Base-by-base conservation (phyloP, 1,140 invertebrate species). In the Hyles vespertilio region DNA sequence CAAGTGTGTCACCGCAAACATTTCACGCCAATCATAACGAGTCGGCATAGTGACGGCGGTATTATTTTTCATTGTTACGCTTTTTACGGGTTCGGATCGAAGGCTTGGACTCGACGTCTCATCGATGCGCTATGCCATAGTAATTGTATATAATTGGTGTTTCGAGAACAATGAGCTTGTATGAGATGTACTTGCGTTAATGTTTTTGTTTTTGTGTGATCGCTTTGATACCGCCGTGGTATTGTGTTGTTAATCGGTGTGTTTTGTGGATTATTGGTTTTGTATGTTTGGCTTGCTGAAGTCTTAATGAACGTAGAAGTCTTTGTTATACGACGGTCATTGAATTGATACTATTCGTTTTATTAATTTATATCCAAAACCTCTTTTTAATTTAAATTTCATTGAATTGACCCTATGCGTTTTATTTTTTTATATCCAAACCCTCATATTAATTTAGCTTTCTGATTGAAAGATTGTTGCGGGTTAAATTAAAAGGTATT, bases 81-180 rank as follows among this genome's bases (percentile, higher is more conserved):
- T 87, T 87, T 87, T 87, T 85, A 63, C 11, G 5, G 32, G 36
- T 6, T 7, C 32, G 12, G n/a, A 10, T n/a, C 8, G 22, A 40
- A 34, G 40, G 52, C 34, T 52, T 12, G 12, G 61, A 69, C 70
- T 75, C 79, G 79, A 84, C 77, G 67, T 74, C 72, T 69, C 80
- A 86, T 86, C 81, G 83, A 86, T 83, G 71, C 66, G 65, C 49
- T 74, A 84, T 79, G 80, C 82, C 79, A 86, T 82, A 76, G 81
- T 88, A 88, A 86, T 88, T 88, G 83, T 86, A 86, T 84, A 88
- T 88, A 88, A 88, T 88, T 88, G 85, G 79, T 82, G 79, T 84
- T 88, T 88, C 69, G 76, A 85, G 85, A 88, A 88, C 85, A 88
- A 88, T 88, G 85, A 88, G 73, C 81, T 81, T 76, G 74, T 78